These are phyloP conservation scores for Trichomycterus rosablanca DNA, from an alignment of 2,113 vertebrate genomes.

Conservation along the genomic window DNA sequence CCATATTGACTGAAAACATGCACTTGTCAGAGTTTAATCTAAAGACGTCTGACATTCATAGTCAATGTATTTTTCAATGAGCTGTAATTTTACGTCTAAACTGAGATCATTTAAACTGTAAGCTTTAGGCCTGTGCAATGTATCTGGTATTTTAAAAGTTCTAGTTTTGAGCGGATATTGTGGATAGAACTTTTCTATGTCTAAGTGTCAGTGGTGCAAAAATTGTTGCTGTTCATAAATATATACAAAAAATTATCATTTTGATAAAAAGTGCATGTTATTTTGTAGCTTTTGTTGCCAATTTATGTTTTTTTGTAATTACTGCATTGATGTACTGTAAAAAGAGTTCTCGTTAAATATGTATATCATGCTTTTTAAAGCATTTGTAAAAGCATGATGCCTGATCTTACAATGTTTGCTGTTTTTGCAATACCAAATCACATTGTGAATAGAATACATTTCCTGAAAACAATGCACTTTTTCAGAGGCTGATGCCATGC, in stretches of 20 bases:
- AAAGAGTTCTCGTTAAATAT: constrained; percentile 53
- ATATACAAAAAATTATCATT: constrained; percentile 72
- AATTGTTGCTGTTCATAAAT: constrained; percentile 87
- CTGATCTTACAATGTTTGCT: constrained; percentile 50
- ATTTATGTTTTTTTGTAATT: constrained; percentile 57
- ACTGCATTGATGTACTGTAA: constrained; percentile 56
- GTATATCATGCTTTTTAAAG: constrained; percentile 62
- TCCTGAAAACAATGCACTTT: constrained; percentile 55
- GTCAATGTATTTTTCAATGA: constrained; percentile 41
- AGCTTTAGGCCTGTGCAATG: constrained; percentile 85
- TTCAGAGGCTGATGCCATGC: constrained; percentile 50
- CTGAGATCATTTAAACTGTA: constrained; percentile 59
- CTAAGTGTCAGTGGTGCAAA: constrained; percentile 78
- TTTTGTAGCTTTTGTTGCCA: constrained; percentile 63
- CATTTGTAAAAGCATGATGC: constrained; percentile 64
- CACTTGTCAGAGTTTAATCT: constrained; percentile 22
- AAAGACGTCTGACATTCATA: constrained; percentile 17
- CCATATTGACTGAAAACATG: constrained; percentile 23
- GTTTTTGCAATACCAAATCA: constrained; percentile 52
- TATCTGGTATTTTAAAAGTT: constrained; percentile 80
- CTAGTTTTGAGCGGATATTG: constrained; percentile 84
- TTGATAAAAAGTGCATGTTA: constrained; percentile 84
- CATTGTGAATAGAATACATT: constrained; percentile 43
- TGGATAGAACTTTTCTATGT: constrained; percentile 84
- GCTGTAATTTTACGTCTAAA: constrained; percentile 46